Evolutionary conservation across 2,888 invertebrate genomes (phyloP).

Genomic region (Phania funesta): DNA sequence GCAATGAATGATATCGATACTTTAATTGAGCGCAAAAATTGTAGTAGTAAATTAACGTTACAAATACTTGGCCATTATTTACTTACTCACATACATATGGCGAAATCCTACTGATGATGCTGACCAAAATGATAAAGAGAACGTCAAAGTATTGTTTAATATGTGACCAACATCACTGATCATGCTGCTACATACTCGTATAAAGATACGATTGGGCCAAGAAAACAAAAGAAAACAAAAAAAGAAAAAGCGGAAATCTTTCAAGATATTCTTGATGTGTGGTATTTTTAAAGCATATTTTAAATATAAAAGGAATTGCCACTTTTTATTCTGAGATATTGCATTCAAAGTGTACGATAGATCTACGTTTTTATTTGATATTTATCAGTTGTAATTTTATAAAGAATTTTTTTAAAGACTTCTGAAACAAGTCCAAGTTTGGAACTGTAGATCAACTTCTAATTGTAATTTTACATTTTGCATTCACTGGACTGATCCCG

Average conservation of each 20-base stretch:
- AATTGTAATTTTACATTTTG: no score
- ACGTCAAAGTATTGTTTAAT: conserved; percentile 54
- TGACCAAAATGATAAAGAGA: conserved; percentile 1
- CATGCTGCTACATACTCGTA: conserved; percentile 30
- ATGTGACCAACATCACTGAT: conserved; percentile 67
- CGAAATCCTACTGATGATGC: no score
- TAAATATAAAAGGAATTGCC: neutral
- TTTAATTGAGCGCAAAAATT: conserved; percentile 75
- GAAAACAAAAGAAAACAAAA: neutral
- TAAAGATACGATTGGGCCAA: conserved; percentile 5
- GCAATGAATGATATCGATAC: conserved; percentile 76
- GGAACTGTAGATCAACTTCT: neutral
- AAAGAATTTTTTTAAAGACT: neutral
- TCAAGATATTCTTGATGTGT: conserved; percentile 62
- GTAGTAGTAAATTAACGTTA: conserved; percentile 65
- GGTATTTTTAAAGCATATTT: conserved; percentile 34
- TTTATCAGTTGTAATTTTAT: neutral
- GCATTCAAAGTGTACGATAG: no score
- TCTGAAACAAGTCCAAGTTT: neutral
- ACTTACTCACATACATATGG: conserved; percentile 15
- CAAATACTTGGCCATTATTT: conserved; percentile 49
- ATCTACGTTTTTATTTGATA: neutral
- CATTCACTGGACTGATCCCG: no score
- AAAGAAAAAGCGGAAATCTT: conserved; percentile 61
- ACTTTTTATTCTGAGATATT: neutral